Base-by-base conservation (phyloP, 2,888 invertebrate species). In the Branchellion lobata region DNA sequence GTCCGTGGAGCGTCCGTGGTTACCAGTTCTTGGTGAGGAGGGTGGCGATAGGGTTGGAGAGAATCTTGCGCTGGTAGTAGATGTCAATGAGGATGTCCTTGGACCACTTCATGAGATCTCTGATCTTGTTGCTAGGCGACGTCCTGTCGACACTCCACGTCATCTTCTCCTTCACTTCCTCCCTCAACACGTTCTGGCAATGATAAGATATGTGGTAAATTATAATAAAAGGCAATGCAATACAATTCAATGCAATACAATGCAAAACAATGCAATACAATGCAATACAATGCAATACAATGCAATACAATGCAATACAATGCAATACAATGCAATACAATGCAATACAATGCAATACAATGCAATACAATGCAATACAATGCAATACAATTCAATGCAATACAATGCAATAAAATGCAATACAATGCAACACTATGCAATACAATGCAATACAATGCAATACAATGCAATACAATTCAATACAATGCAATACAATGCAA, bases 61-160 rank as follows among this genome's bases (percentile, higher is more conserved):
- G 84, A 40, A 88, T 86, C 75, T 84, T 84, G 47, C 86, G 84
- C 82, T 88, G 88, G 81, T 87, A 88, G 40, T 86, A 86, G 77
- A 88, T 88, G 81, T 88, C 88, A 80, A 86, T 86, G 84, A 88
- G 85, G 36, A 88, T 88, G 81, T 87, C 87, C 78, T 85, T 86
- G n/a, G 87, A 85, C 88, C 88, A 88, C 31, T 84, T 86, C 87
- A 88, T 87, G 47, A 88, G 84, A 81, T 88, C 87, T 2, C 87
- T 83, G 76, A 88, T 87, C 82, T 88, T 88, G 84, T 86, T 87
- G 84, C 86, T 87, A 31, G 87, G 87, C 1, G 87, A 87, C 24
- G 87, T 87, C 31, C 88, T 81, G 82, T 88, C 87, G 2, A 88
- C 87, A 81, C 85, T 86, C 88, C 88, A 88, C 78, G 87, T 87